Conservation (phyloP, 2,888 invertebrate genomes). For the Stratiomys singularior region DNA sequence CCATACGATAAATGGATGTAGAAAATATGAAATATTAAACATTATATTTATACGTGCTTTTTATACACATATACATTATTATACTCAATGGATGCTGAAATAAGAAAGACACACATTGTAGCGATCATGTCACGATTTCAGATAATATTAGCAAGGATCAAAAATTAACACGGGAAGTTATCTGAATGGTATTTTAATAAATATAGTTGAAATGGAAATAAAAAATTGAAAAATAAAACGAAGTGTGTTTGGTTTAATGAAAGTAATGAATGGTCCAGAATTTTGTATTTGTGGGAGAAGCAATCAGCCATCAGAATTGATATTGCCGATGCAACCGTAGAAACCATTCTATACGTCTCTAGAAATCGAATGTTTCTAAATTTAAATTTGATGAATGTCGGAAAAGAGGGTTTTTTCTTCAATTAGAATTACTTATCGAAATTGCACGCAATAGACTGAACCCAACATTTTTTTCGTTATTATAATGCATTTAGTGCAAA, state of each 20-base stretch:
- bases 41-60: slow-evolving; percentile 50
- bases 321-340: too few species aligned
- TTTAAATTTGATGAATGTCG: too few species aligned
- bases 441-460: too few species aligned
- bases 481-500: too few species aligned
- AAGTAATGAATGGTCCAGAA: too few species aligned
- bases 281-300: too few species aligned
- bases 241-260: not conserved
- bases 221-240: not conserved
- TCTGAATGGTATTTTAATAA: slow-evolving; percentile 8
- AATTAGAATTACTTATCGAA: too few species aligned
- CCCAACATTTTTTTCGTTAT: too few species aligned
- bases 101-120: slow-evolving; percentile 26
- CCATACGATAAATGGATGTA: not conserved
- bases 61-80: slow-evolving; percentile 46
- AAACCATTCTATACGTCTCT: too few species aligned
- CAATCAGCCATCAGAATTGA: too few species aligned
- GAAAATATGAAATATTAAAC: slow-evolving; percentile 38
- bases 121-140: slow-evolving; percentile 7
- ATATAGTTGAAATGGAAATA: slow-evolving; percentile 5
- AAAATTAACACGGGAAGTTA: not conserved
- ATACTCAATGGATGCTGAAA: slow-evolving; percentile 3
- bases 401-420: too few species aligned
- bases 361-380: too few species aligned
- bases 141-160: slow-evolving; percentile 15